phyloP scores from a whole-genome alignment of 2,888 invertebrate genomes.

The Drosophila melanosoma region DNA sequence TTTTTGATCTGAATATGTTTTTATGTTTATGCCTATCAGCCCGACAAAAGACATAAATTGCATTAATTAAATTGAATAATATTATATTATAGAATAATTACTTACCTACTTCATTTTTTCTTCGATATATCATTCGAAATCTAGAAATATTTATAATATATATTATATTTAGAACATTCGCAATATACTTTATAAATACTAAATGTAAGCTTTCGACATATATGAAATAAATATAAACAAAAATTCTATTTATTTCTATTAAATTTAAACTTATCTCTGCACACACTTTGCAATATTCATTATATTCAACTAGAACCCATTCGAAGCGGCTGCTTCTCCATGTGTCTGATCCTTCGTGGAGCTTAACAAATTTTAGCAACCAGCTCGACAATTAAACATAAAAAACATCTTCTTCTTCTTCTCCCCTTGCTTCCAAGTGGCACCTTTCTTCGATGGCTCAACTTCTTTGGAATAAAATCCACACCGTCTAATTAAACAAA shows the following conservation, averaged over 20 bases:
- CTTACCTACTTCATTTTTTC: neutral
- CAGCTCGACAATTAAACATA: conserved; percentile 53
- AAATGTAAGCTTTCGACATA: neutral
- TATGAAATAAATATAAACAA: neutral
- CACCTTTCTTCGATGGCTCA: conserved; percentile 29
- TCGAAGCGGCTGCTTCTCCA: neutral
- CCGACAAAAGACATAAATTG: neutral
- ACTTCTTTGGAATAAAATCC: conserved; percentile 67
- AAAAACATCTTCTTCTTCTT: conserved; percentile 47
- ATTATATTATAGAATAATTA: neutral
- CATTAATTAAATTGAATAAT: neutral
- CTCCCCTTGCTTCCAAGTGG: conserved; percentile 9
- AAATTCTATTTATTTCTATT: neutral
- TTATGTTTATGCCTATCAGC: no score
- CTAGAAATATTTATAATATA: neutral
- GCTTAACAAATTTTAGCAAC: conserved; percentile 44
- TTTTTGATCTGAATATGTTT: neutral
- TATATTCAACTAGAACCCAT: neutral
- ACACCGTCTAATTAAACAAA: conserved; percentile 78
- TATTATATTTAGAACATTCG: neutral
- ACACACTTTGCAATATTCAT: conserved; percentile 1
- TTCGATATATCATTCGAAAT: neutral
- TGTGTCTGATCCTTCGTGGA: conserved; percentile 1
- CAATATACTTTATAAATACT: neutral
- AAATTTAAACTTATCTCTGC: neutral